These are phyloP conservation scores for Polydrusus cervinus DNA, from an alignment of 2,888 invertebrate genomes.

Conservation along the genomic window DNA sequence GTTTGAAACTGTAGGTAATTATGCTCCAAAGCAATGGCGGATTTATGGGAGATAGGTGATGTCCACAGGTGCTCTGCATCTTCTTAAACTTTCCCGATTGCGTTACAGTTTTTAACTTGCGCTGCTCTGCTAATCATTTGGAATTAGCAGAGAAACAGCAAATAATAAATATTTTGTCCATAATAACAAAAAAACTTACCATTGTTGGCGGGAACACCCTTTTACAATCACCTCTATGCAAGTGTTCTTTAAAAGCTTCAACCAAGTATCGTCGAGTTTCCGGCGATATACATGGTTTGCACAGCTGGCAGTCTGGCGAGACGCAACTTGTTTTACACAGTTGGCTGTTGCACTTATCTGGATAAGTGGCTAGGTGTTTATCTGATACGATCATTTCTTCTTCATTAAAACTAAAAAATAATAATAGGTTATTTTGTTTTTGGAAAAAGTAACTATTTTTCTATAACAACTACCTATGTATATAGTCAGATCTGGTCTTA, in stretches of 20 bases:
- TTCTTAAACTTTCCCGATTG: too few relatives aligned
- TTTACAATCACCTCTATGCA: constrained; percentile 85
- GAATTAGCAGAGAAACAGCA: too few relatives aligned
- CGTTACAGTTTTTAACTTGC: too few relatives aligned
- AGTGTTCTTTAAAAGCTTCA: constrained; percentile 85
- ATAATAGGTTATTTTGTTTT: too few relatives aligned
- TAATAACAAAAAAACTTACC: constrained; percentile 65
- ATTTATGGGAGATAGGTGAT: too few relatives aligned
- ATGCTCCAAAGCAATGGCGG: too few relatives aligned
- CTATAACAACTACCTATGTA: too few relatives aligned
- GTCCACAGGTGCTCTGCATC: too few relatives aligned
- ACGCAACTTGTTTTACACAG: constrained; percentile 78
- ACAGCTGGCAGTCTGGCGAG: constrained; percentile 82
- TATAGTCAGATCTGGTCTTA: too few relatives aligned
- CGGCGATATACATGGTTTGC: constrained; percentile 82
- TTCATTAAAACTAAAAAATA: constrained; percentile 59
- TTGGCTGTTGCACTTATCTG: constrained; percentile 77
- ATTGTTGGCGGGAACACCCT: constrained; percentile 87
- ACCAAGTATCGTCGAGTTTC: constrained; percentile 76
- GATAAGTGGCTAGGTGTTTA: constrained; percentile 86
- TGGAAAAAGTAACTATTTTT: too few relatives aligned
- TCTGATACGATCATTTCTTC: constrained; percentile 75
- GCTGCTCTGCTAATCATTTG: too few relatives aligned
- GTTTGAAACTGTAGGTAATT: too few relatives aligned
- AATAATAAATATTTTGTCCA: background rate